Evolutionary conservation across 2,888 invertebrate genomes (phyloP).

Genomic region (Norana najaformis): DNA sequence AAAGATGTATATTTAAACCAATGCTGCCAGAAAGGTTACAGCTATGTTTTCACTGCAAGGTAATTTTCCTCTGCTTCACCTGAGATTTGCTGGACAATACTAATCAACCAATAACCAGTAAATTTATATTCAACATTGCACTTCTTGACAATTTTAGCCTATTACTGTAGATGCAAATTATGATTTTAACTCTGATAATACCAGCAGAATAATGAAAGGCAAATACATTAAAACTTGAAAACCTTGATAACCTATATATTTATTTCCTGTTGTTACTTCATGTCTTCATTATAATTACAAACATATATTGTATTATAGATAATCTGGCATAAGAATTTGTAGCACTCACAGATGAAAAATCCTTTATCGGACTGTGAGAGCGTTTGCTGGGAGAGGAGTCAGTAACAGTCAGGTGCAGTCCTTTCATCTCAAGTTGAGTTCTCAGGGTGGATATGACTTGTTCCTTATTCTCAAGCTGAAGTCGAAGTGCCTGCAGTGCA

Average conservation of each 20-base stretch:
- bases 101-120: not conserved
- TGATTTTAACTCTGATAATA: not conserved
- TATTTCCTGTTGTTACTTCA: too few species aligned
- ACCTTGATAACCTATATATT: not conserved
- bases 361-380: not conserved
- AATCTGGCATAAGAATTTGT: not conserved
- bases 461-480: constrained; percentile 54
- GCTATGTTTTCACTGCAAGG: not conserved
- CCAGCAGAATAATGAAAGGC: not conserved
- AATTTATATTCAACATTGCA: not conserved
- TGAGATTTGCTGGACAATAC: not conserved
- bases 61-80: not conserved
- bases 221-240: not conserved
- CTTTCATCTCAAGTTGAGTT: constrained; percentile 47
- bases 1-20: not conserved
- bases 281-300: too few species aligned
- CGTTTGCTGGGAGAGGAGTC: constrained; percentile 13
- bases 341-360: not conserved
- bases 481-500: constrained; percentile 14
- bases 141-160: not conserved
- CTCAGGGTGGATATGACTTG: constrained; percentile 55
- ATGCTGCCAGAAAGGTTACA: not conserved
- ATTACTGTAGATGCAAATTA: too few species aligned
- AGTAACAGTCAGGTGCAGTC: constrained; percentile 41
- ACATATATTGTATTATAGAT: too few species aligned